phyloP scores from a whole-genome alignment of 1,140 invertebrate species.

The Choristoneura fumiferana region DNA sequence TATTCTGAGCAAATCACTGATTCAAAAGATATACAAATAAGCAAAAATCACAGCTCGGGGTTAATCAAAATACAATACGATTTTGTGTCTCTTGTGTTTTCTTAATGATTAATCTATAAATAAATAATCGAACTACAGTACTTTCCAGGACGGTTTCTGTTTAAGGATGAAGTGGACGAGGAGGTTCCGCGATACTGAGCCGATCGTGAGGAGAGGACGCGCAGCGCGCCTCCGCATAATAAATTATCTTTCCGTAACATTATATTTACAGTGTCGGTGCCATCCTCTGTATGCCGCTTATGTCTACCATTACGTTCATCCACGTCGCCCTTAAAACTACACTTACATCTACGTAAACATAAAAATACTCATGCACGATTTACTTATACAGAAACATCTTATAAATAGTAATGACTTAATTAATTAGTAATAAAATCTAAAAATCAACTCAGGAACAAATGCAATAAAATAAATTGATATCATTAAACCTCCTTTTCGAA shows the following conservation, averaged over 20 bases:
- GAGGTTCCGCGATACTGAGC: background rate
- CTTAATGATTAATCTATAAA: slow-evolving; percentile 70
- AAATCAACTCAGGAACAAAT: slow-evolving; percentile 78
- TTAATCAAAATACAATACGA: slow-evolving; percentile 72
- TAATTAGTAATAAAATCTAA: slow-evolving; percentile 69
- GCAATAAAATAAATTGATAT: slow-evolving; percentile 74
- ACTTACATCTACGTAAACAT: slow-evolving; percentile 39
- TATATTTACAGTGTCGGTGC: slow-evolving; percentile 51
- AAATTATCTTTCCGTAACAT: slow-evolving; percentile 26
- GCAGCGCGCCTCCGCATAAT: background rate
- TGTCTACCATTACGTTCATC: slow-evolving; percentile 35
- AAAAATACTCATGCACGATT: slow-evolving; percentile 66
- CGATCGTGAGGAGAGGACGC: background rate
- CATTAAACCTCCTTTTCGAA: slow-evolving; percentile 46
- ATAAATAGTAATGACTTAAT: slow-evolving; percentile 59
- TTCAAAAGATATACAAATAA: slow-evolving; percentile 63
- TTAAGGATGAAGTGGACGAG: slow-evolving; percentile 57
- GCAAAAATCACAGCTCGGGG: slow-evolving; percentile 76
- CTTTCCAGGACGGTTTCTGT: slow-evolving; percentile 50
- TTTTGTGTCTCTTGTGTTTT: slow-evolving; percentile 59
- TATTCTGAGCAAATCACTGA: slow-evolving; percentile 39
- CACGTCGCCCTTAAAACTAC: slow-evolving; percentile 51
- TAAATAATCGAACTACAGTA: slow-evolving; percentile 74
- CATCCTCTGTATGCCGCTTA: slow-evolving; percentile 25
- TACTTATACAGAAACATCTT: slow-evolving; percentile 61